A percentile compares a stretch with the other conserved stretches of the same genome.
Evolutionary conservation across 2,113 vertebrate species (phyloP).

Genomic region (Rhynchomys soricoides): DNA sequence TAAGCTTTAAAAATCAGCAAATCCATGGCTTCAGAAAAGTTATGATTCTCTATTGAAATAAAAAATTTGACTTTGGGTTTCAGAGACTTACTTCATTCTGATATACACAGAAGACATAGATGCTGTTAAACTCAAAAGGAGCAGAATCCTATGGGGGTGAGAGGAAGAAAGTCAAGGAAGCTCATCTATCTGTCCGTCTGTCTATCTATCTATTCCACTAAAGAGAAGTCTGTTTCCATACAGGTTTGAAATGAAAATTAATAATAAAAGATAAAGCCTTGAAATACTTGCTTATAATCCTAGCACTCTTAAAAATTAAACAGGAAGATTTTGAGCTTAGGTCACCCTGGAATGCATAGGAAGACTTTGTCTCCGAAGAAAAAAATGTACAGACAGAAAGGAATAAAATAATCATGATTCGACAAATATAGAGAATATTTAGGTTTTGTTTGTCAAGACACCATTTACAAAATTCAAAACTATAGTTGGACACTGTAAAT

Average conservation of each 20-base stretch:
- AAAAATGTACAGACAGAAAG: background rate
- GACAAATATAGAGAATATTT: background rate
- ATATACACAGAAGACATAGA: background rate
- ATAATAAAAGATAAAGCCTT: background rate
- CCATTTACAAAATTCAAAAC: slow-evolving; percentile 47
- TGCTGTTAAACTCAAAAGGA: background rate
- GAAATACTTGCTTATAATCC: background rate
- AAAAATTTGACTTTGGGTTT: background rate
- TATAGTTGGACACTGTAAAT: background rate
- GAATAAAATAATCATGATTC: background rate
- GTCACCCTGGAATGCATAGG: background rate
- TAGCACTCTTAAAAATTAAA: background rate
- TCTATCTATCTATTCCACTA: background rate
- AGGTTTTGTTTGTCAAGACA: background rate
- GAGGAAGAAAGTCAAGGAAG: background rate
- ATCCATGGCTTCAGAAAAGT: background rate
- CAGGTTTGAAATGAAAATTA: slow-evolving; percentile 13
- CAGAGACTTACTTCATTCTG: background rate
- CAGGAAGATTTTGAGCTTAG: background rate
- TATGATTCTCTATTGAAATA: background rate
- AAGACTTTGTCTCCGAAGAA: background rate
- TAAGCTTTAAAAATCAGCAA: slow-evolving; percentile 14
- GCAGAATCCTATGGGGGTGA: background rate
- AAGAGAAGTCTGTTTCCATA: background rate
- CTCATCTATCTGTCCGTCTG: background rate